A percentile compares a stretch with the other conserved stretches of the same genome.
These are phyloP conservation scores for Mormoops blainvillei DNA, from an alignment of 2,113 vertebrate genomes.

Conservation along the genomic window DNA sequence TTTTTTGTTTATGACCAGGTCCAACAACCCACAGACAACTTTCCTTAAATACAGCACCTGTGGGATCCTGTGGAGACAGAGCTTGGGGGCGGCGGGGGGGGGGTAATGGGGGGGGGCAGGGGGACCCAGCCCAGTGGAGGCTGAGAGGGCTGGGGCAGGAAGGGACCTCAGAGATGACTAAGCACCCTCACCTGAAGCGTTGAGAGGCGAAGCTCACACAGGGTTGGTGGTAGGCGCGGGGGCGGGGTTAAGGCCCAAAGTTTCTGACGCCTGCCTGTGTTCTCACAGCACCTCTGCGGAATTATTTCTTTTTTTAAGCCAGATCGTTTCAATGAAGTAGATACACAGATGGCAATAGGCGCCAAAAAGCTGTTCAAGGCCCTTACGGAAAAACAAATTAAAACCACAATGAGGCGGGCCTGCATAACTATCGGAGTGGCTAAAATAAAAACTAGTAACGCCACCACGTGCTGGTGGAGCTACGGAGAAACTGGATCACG, in stretches of 20 bases:
- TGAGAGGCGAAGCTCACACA: not conserved
- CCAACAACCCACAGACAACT: not conserved
- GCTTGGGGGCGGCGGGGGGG: not conserved
- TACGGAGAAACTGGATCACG: not conserved
- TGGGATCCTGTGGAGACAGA: not conserved
- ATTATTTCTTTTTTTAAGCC: not conserved
- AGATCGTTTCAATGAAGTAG: not conserved
- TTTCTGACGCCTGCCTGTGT: not conserved
- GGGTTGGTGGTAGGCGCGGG: not conserved
- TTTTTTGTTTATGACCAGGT: conserved; percentile 17
- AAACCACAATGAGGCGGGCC: not conserved
- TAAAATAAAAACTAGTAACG: not conserved
- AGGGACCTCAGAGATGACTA: not conserved
- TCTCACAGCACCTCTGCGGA: not conserved
- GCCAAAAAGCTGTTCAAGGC: too few relatives aligned
- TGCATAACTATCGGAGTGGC: not conserved
- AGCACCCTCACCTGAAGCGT: not conserved
- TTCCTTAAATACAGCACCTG: conserved; percentile 4
- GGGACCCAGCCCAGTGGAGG: not conserved
- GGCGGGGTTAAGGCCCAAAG: not conserved
- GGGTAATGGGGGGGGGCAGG: not conserved
- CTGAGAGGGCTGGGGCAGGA: not conserved
- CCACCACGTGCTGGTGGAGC: fast-evolving
- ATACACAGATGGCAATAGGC: not conserved
- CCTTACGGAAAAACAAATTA: not conserved